Evolutionary conservation across 2,113 vertebrate species (phyloP).

Genomic region (Prolemur simus): DNA sequence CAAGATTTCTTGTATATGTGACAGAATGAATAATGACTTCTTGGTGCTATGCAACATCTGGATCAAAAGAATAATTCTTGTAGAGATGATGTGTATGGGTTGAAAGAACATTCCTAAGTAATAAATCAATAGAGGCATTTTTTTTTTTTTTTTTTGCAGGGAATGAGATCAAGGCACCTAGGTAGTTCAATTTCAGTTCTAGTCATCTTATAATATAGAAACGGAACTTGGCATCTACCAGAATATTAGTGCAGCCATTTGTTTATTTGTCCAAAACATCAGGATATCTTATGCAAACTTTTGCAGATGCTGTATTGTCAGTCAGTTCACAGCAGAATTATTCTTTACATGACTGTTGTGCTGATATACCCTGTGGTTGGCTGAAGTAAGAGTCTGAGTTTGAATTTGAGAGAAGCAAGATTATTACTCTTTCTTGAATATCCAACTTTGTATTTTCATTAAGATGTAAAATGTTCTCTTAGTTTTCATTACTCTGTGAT

Average conservation of each 20-base stretch:
- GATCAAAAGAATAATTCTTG: neutral
- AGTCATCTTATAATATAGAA: neutral
- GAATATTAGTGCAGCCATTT: neutral
- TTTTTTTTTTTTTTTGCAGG: neutral
- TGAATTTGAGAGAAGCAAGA: neutral
- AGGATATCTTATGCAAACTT: neutral
- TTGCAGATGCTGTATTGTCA: neutral
- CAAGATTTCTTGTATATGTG: neutral
- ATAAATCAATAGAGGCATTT: neutral
- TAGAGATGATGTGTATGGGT: neutral
- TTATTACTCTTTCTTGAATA: neutral
- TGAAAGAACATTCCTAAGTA: neutral
- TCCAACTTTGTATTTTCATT: neutral
- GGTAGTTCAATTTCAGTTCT: neutral
- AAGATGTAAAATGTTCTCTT: neutral
- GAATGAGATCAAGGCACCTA: neutral
- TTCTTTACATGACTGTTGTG: neutral
- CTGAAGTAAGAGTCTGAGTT: neutral
- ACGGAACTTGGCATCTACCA: neutral
- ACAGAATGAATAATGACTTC: slow-evolving; percentile 6
- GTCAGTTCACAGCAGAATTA: neutral
- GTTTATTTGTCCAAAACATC: neutral
- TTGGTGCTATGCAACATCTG: neutral
- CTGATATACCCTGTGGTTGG: neutral
- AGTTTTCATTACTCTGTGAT: neutral